These are phyloP conservation scores for Amorpha juglandis DNA, from an alignment of 2,888 invertebrate genomes.

Conservation along the genomic window DNA sequence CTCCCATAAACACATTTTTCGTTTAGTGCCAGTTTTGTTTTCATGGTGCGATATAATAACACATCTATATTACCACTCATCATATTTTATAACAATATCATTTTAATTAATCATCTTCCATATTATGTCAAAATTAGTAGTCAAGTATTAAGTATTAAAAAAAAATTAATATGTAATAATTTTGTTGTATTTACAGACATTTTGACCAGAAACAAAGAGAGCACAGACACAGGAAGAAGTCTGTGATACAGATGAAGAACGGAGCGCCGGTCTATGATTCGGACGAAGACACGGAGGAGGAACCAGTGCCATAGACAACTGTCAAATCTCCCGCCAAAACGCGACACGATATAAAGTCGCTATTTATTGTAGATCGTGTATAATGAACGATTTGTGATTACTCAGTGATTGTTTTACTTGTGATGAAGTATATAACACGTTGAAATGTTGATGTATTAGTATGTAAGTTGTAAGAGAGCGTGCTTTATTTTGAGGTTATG, in stretches of 20 bases:
- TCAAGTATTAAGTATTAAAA: no score
- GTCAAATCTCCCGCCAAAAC: conserved; percentile 49
- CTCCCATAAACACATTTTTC: no score
- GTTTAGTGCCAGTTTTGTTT: no score
- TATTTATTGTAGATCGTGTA: conserved; percentile 31
- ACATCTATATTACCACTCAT: no score
- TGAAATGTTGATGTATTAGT: conserved; percentile 47
- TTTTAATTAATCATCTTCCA: no score
- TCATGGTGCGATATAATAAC: no score
- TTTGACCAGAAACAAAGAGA: conserved; percentile 81
- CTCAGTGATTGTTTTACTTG: conserved; percentile 66
- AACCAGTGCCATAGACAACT: conserved; percentile 83
- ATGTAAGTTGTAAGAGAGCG: conserved; percentile 37
- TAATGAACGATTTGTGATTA: conserved; percentile 54
- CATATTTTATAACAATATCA: no score
- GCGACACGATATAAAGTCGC: conserved; percentile 28
- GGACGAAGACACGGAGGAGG: conserved; percentile 87
- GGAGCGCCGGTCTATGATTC: conserved; percentile 83
- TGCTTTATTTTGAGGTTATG: conserved; percentile 53
- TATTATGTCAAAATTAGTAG: no score
- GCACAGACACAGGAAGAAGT: conserved; percentile 83
- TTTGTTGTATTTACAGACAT: conserved; percentile 55
- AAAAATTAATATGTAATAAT: background rate
- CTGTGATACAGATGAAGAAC: conserved; percentile 84
- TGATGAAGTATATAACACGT: conserved; percentile 48